Evolutionary conservation across 2,888 invertebrate genomes (phyloP).

Genomic region (Erannis defoliaria): DNA sequence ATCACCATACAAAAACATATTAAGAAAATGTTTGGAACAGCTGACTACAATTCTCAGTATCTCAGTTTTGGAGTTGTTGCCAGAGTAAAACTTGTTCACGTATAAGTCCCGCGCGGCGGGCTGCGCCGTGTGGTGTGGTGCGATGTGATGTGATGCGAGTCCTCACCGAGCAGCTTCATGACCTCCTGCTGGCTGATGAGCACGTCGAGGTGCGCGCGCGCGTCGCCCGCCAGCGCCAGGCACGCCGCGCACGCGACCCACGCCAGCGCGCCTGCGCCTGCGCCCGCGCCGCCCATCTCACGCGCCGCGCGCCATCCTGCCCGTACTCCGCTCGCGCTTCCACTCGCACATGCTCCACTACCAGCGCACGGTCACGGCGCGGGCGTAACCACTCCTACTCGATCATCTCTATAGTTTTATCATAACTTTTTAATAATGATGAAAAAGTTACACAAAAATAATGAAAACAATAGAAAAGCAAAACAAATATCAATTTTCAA

Average conservation of each 20-base stretch:
- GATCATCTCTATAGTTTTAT: neutral
- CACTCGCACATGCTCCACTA: too few species aligned
- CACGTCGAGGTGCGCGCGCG: conserved; percentile 92
- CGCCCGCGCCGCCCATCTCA: too few species aligned
- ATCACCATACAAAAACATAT: too few species aligned
- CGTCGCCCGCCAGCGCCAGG: conserved; percentile 84
- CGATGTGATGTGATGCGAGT: conserved; percentile 53
- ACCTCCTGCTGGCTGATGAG: conserved; percentile 93
- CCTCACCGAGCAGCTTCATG: conserved; percentile 92
- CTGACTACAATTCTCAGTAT: too few species aligned
- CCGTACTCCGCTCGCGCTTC: too few species aligned
- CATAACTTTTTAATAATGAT: neutral
- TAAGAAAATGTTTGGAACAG: too few species aligned
- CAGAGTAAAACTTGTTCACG: too few species aligned
- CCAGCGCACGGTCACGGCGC: conserved; percentile 30
- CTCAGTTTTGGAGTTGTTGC: too few species aligned
- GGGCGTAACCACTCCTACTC: conserved; percentile 42
- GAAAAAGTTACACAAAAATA: neutral
- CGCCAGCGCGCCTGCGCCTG: conserved; percentile 56
- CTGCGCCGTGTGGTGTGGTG: conserved; percentile 20
- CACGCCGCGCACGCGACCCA: conserved; percentile 77
- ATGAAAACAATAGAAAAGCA: neutral
- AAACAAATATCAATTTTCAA: too few species aligned
- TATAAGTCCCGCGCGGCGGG: too few species aligned
- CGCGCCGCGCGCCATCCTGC: too few species aligned